A percentile compares a stretch with the other conserved stretches of the same genome.
Conservation (phyloP, 2,888 invertebrate genomes). For the Drosophila nigritarsus region DNA sequence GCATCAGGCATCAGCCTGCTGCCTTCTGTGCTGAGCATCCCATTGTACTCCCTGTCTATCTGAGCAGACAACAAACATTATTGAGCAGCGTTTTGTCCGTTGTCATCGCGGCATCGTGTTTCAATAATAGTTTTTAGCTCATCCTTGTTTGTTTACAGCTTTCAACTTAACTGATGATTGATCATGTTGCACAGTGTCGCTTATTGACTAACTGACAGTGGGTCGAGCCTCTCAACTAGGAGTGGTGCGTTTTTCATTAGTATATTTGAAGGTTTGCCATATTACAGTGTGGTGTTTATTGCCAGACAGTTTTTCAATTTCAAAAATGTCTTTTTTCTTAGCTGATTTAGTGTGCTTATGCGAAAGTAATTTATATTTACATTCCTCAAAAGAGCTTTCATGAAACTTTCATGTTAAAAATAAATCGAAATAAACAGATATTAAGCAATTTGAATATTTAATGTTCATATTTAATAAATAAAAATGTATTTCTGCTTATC, state of each 20-base stretch:
- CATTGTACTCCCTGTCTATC: conserved; percentile 22
- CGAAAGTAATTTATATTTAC: background rate
- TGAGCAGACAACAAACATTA: conserved; percentile 14
- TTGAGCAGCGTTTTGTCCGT: conserved; percentile 53
- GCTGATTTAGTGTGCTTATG: background rate
- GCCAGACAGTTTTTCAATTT: background rate
- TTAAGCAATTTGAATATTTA: background rate
- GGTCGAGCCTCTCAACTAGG: conserved; percentile 17
- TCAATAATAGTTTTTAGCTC: conserved; percentile 70
- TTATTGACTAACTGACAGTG: conserved; percentile 68
- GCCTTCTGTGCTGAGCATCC: conserved; percentile 26
- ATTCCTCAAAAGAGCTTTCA: background rate
- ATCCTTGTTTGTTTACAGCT: conserved; percentile 61
- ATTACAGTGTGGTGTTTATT: background rate
- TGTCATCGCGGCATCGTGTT: conserved; percentile 76
- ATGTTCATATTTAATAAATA: too few species aligned
- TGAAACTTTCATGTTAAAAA: fast-evolving
- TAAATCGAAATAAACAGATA: too few species aligned
- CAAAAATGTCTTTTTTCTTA: background rate
- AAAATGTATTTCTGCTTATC: background rate
- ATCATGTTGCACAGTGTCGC: conserved; percentile 73
- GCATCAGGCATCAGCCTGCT: conserved; percentile 16
- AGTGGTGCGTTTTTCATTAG: conserved; percentile 32
- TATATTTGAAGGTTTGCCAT: background rate
- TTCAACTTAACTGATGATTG: conserved; percentile 72